Conservation (phyloP, 1,140 invertebrate species). For the Drosophila bocki region DNA sequence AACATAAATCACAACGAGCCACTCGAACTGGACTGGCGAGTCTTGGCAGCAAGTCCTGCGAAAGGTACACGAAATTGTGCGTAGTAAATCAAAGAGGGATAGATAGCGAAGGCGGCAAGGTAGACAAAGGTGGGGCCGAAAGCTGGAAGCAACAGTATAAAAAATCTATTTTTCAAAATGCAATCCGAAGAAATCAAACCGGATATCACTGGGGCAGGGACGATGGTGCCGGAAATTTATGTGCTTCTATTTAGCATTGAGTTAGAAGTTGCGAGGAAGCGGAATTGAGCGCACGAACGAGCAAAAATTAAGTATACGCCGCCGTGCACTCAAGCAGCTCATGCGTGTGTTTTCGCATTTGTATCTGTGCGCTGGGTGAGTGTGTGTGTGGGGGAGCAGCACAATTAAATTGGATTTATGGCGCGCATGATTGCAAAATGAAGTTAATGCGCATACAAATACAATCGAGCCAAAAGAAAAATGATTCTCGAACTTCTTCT, state of each 20-base stretch:
- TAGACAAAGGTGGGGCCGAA: neutral
- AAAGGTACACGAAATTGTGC: conserved; percentile 67
- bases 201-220: conserved; percentile 40
- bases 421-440: conserved; percentile 78
- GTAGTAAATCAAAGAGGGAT: conserved; percentile 62
- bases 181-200: conserved; percentile 64
- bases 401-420: conserved; percentile 84
- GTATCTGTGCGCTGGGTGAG: conserved; percentile 13
- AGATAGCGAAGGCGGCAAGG: neutral
- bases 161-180: conserved; percentile 78
- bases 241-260: conserved; percentile 79
- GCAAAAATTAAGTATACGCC: conserved; percentile 81
- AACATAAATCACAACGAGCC: conserved; percentile 70
- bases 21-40: conserved; percentile 37
- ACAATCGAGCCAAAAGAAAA: conserved; percentile 70
- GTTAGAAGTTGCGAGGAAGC: conserved; percentile 49
- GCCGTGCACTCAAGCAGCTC: conserved; percentile 53
- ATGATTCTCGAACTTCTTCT: conserved; percentile 66
- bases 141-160: conserved; percentile 59
- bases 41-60: conserved; percentile 4
- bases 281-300: conserved; percentile 67
- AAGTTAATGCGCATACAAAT: conserved; percentile 80
- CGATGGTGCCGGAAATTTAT: conserved; percentile 63
- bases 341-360: conserved; percentile 31
- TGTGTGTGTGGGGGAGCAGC: conserved; percentile 34